These are phyloP conservation scores for Pterostichus madidus DNA, from an alignment of 2,888 invertebrate species.

Conservation along the genomic window DNA sequence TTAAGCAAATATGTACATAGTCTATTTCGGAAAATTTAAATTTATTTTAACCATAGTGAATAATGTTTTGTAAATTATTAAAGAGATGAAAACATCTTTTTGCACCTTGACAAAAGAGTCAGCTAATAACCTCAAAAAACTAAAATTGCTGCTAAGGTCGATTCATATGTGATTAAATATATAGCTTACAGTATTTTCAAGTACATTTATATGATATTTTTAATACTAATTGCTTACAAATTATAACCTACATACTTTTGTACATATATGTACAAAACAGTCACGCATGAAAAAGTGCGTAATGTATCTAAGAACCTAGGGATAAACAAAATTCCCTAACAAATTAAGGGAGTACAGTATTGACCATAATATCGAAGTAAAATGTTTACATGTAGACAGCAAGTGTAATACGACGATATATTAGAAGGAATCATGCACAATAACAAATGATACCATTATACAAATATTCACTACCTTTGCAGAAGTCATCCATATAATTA, in stretches of 20 bases:
- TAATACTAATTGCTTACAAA: neutral
- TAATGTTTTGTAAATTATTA: neutral
- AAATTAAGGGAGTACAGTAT: constrained; percentile 60
- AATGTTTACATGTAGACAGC: constrained; percentile 57
- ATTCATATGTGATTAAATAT: neutral
- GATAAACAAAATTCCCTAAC: constrained; percentile 63
- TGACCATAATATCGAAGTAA: constrained; percentile 56
- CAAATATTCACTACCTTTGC: constrained; percentile 46
- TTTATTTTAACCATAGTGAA: neutral
- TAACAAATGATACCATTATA: constrained; percentile 20
- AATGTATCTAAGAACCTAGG: constrained; percentile 57
- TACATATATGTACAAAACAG: constrained; percentile 54
- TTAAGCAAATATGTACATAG: neutral
- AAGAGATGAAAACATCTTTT: constrained; percentile 15
- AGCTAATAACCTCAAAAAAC: constrained; percentile 18
- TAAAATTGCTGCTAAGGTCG: neutral
- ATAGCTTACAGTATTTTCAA: neutral
- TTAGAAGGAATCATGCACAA: constrained; percentile 2
- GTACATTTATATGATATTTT: neutral
- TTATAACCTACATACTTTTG: constrained; percentile 56
- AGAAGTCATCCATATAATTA: constrained; percentile 49
- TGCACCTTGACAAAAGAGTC: constrained; percentile 9
- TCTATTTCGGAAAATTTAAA: neutral
- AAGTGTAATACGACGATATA: constrained; percentile 1
- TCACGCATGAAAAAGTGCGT: constrained; percentile 58